Evolutionary conservation across 2,113 vertebrate genomes (phyloP).

Genomic region (Prionailurus bengalensis): DNA sequence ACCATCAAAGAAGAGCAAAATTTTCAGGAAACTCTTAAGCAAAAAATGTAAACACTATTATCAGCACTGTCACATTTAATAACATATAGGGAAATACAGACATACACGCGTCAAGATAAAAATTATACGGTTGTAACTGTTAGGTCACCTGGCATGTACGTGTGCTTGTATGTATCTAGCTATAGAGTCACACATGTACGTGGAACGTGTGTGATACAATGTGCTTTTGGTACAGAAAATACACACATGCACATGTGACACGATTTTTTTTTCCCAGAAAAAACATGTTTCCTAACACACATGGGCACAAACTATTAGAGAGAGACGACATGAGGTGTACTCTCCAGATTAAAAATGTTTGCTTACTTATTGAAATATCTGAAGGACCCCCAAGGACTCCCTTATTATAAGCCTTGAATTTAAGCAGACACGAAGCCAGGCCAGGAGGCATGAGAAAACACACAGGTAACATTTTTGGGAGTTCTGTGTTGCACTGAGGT

Average conservation of each 20-base stretch:
- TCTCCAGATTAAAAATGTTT: background rate
- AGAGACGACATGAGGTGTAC: background rate
- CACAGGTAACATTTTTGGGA: slow-evolving; percentile 4
- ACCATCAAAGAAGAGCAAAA: background rate
- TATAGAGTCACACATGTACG: background rate
- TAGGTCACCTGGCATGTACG: background rate
- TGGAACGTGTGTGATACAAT: background rate
- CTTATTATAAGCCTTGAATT: background rate
- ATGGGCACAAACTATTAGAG: background rate
- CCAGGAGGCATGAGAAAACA: background rate
- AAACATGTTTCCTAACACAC: background rate
- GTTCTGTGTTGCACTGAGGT: background rate
- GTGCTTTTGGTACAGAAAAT: background rate
- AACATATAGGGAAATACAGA: background rate
- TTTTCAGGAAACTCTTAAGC: slow-evolving; percentile 49
- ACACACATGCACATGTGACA: background rate
- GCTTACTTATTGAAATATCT: background rate
- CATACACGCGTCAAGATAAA: background rate
- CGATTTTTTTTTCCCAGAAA: background rate
- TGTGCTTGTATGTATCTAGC: background rate
- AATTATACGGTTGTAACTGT: background rate
- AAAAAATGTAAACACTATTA: background rate
- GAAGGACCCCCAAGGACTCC: background rate
- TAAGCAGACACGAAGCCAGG: background rate
- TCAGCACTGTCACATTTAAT: background rate